Conservation (phyloP, 2,797 vertebrate species). For the Aldrovandia affinis region DNA sequence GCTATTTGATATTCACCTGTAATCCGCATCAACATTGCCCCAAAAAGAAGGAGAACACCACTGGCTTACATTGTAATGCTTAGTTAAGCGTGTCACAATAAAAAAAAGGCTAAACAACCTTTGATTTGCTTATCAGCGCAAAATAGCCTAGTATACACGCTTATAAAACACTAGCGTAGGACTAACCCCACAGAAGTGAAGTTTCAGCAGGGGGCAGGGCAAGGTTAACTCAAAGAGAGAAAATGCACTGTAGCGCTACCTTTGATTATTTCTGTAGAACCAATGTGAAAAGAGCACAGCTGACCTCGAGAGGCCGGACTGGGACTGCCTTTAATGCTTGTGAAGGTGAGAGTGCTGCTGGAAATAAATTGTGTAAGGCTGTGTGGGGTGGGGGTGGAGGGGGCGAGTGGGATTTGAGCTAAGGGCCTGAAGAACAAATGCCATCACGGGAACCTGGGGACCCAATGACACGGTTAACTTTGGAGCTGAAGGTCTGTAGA, state of each 20-base stretch:
- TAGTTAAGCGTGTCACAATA: no score
- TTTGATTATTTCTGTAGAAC: constrained; percentile 39
- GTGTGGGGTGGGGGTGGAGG: background rate
- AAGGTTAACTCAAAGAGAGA: constrained; percentile 55
- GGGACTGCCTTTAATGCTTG: constrained; percentile 62
- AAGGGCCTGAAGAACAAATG: no score
- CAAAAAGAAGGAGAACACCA: no score
- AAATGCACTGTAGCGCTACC: constrained; percentile 53
- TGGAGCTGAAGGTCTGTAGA: background rate
- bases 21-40: no score
- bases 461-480: background rate
- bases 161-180: no score
- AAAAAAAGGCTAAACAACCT: no score
- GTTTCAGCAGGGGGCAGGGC: constrained; percentile 59
- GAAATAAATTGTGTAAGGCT: constrained; percentile 60
- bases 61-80: no score
- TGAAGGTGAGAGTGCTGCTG: constrained; percentile 67
- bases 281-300: constrained; percentile 65
- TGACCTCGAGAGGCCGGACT: constrained; percentile 74
- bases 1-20: no score
- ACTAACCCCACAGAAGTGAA: constrained; percentile 14
- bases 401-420: constrained; percentile 4
- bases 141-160: no score
- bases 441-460: background rate
- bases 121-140: no score